Evolutionary conservation across 2,888 invertebrate genomes (phyloP).

Genomic region (Eretmocerus hayati): DNA sequence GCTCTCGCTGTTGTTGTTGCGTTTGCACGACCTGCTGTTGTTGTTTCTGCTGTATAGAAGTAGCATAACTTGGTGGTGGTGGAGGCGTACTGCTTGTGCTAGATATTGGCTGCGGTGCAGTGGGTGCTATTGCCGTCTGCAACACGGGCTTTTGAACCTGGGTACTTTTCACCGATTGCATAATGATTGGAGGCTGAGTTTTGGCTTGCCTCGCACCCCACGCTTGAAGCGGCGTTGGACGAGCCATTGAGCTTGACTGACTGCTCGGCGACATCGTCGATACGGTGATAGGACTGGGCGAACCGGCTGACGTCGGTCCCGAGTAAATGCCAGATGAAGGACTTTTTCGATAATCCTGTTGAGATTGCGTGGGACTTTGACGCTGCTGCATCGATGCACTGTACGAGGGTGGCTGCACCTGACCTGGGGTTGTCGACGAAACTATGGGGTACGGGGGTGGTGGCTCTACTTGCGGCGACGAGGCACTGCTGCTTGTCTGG

Average conservation of each 20-base stretch:
- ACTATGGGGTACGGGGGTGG: constrained; percentile 53
- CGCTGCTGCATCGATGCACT: constrained; percentile 79
- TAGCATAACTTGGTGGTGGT: constrained; percentile 78
- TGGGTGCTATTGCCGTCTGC: constrained; percentile 92
- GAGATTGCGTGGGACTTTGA: constrained; percentile 77
- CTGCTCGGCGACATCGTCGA: constrained; percentile 56
- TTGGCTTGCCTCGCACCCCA: constrained; percentile 83
- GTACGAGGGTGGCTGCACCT: constrained; percentile 78
- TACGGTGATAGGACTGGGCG: constrained; percentile 75
- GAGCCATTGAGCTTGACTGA: constrained; percentile 56
- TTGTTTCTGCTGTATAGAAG: constrained; percentile 71
- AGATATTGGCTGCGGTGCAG: constrained; percentile 62
- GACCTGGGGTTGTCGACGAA: constrained; percentile 53
- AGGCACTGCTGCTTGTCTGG: constrained; percentile 50
- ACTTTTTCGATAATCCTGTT: constrained; percentile 73
- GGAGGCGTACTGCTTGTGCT: constrained; percentile 52
- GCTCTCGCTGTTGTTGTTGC: constrained; percentile 60
- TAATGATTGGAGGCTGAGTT: constrained; percentile 88
- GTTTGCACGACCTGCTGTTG: constrained; percentile 59
- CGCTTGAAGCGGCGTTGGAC: constrained; percentile 75
- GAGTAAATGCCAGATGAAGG: constrained; percentile 83
- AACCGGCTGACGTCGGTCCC: constrained; percentile 74
- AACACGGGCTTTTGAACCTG: constrained; percentile 91
- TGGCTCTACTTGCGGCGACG: constrained; percentile 42
- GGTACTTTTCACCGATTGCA: constrained; percentile 94